Evolutionary conservation across 1,140 invertebrate species (phyloP), one percentile per base, ranked within the genome.

Genomic region (Brachionus koreanus): DNA sequence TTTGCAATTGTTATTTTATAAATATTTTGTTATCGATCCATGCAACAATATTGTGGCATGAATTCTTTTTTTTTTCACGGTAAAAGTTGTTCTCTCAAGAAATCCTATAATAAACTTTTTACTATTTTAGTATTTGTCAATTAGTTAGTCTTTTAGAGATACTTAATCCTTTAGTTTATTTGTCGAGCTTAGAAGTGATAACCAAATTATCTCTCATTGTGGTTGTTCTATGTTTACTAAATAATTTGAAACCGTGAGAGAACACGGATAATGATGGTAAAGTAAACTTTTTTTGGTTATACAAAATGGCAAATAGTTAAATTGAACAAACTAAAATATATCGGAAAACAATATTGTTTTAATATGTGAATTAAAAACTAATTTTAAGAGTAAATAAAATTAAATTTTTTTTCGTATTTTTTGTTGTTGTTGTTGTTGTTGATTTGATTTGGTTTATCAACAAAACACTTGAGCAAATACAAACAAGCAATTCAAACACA

Each of bases 351-450:
- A 74, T 74, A 74, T 74, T 74, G 69, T 74, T 74, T 74, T 74
- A 74, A 74, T 74, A 74, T 74, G 69, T 46, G 69, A 46, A 74
- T 74, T 74, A 74, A 74, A 74, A 74, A 46, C 69, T 74, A 74
- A 74, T 74, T 69, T 69, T 37, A 69, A 69, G 37, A 69, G 65
- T 39, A 69, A 69, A 69, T 69, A 69, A 46, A 46, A 74, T 46
- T 74, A 46, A 74, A 43, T 29, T 46, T 69, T 69, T 46, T 74
- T 46, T 33, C 19, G 9, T 74, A 43, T 43, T 46, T 74, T 67
- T 67, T 67, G 1, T 29, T 29, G 3, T 67, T 67, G n/a, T n/a
- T n/a, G n/a, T n/a, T n/a, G n/a, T n/a, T n/a, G n/a, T 67, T 67
- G n/a, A 35, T 63, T 72, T 19, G 39, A 16, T 74, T 74, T 74